Base-by-base conservation (phyloP, 2,113 vertebrate species). In the Jaculus jaculus region DNA sequence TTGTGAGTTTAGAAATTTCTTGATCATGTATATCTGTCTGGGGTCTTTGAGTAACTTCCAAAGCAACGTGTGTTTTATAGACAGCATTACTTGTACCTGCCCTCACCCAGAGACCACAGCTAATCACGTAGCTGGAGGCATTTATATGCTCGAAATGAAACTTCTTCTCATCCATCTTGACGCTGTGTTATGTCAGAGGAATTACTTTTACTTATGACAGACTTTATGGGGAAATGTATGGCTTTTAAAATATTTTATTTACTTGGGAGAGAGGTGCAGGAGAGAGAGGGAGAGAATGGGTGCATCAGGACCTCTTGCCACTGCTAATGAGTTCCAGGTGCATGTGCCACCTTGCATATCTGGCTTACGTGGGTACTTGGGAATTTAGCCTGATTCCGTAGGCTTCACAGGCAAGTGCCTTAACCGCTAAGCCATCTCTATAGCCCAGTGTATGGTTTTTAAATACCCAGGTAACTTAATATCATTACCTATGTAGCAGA, bases 401-500 rank as follows among this genome's bases (percentile, higher is more conserved):
- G 42, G 42, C 42, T 47, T 47, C 42, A 47, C 42, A 47, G 42
- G 42, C 42, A 47, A 47, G 42, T 47, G 42, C 42, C 42, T 47
- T 47, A 47, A 47, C 5, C 8, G 42, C 42, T 47, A 47, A 47
- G 42, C 8, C 42, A 47, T 47, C 42, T 47, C 42, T 47, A 5
- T 8, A 8, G 42, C 42, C 42, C 42, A 47, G 42, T 15, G 94
- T 93, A 51, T 96, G 96, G 94, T 95, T 95, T 97, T 95, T 95
- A 94, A 90, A 97, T 97, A 97, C 96, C 95, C 92, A 97, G 87
- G 87, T 97, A 97, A 97, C 97, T 97, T 97, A 97, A 96, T 81
- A 96, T 96, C 96, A 96, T 96, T 97, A 96, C 94, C 95, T 97
- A 28, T 97, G 97, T 98, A 96, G 96, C 93, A 96, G 96, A 96